A percentile compares a stretch with the other conserved stretches of the same genome.
These are phyloP conservation scores for Perca fluviatilis DNA, from an alignment of 2,113 vertebrate genomes.

Conservation along the genomic window DNA sequence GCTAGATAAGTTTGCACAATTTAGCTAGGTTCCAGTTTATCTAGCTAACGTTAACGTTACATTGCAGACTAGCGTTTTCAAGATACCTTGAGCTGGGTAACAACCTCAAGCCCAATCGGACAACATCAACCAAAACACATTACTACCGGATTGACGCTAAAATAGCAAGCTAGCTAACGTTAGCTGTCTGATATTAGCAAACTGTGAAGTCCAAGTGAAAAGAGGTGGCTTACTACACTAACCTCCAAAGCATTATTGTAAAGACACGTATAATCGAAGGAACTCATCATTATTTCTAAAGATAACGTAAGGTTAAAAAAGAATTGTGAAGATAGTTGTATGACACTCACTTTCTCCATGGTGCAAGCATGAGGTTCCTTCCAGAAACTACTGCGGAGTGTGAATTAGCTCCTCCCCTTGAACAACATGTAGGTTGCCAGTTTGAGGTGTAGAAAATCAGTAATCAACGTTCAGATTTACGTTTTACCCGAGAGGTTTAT, in stretches of 20 bases:
- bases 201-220: slow-evolving; percentile 12
- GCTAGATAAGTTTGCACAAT: too few relatives aligned
- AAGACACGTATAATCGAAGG: not conserved
- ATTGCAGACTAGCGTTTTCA: rapidly evolving
- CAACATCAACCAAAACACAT: not conserved
- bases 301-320: not conserved
- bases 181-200: slow-evolving; percentile 25
- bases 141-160: slow-evolving; percentile 55
- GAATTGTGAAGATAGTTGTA: not conserved
- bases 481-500: not conserved
- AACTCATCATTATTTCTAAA: not conserved
- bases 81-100: not conserved
- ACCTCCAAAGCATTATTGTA: too few relatives aligned
- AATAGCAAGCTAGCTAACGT: slow-evolving; percentile 53
- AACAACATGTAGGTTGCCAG: slow-evolving; percentile 73
- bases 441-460: not conserved
- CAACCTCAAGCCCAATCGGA: not conserved
- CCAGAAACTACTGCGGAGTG: slow-evolving; percentile 84
- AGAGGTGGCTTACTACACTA: not conserved
- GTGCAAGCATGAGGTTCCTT: slow-evolving; percentile 86
- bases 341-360: slow-evolving; percentile 87
- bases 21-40: rapidly evolving
- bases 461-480: not conserved
- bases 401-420: slow-evolving; percentile 74
- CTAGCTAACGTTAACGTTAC: too few relatives aligned